phyloP scores from a whole-genome alignment of 2,797 vertebrate genomes.

The Macrochelys suwanniensis region DNA sequence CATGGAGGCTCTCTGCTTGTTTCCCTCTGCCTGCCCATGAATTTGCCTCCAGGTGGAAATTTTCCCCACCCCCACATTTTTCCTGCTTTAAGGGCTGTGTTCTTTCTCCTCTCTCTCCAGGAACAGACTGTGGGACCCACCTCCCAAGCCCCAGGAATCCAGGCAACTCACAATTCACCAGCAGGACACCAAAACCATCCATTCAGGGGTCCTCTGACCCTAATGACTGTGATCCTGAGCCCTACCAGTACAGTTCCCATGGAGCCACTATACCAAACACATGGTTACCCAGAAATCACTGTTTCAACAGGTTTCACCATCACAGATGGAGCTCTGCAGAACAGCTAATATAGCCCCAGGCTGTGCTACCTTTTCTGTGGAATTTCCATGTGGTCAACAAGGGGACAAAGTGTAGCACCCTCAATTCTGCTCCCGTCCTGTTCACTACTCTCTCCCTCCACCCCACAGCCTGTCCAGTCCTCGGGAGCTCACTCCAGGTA shows the following conservation, averaged over 20 bases:
- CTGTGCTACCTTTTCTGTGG: not conserved
- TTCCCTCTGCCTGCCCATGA: not conserved
- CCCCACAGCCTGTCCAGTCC: not conserved
- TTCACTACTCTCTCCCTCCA: not conserved
- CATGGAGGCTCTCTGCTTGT: not conserved
- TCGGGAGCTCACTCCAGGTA: not conserved
- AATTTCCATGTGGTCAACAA: not conserved
- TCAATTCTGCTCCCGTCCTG: not conserved
- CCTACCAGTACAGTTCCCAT: not conserved
- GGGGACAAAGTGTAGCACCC: not conserved
- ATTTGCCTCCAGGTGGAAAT: not conserved
- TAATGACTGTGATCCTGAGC: not conserved
- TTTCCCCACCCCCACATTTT: not conserved
- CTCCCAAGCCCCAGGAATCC: not conserved
- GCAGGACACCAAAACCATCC: not conserved
- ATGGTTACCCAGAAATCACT: not conserved
- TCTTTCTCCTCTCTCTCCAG: not conserved
- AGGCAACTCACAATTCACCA: not conserved
- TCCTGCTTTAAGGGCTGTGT: no score
- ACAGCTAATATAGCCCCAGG: not conserved
- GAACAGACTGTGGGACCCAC: not conserved
- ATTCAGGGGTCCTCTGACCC: not conserved
- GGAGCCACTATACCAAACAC: fast-evolving
- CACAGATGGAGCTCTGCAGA: not conserved
- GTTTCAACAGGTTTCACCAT: not conserved